These are phyloP conservation scores for Paramormyrops kingsleyae DNA, from an alignment of 2,113 vertebrate genomes.

Conservation along the genomic window DNA sequence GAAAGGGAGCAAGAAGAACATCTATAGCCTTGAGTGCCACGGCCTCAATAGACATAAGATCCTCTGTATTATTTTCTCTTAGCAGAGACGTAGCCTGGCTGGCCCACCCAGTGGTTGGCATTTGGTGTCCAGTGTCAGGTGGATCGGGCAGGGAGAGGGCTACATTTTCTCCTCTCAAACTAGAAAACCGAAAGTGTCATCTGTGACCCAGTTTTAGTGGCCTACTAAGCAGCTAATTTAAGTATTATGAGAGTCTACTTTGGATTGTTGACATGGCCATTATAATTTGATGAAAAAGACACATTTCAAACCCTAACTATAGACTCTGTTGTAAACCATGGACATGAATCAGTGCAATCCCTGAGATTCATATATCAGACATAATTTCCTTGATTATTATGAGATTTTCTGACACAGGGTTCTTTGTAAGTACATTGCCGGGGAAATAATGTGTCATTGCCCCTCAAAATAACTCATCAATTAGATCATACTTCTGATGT, in stretches of 20 bases:
- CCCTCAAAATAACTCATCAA: neutral
- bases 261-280: neutral
- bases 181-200: neutral
- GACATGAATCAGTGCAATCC: neutral
- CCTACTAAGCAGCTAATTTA: neutral
- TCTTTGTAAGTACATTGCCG: neutral
- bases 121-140: neutral
- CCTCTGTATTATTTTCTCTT: neutral
- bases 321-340: neutral
- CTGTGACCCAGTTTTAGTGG: neutral
- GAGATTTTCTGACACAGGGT: neutral
- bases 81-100: neutral
- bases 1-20: neutral
- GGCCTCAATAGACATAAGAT: neutral
- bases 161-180: neutral
- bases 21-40: neutral
- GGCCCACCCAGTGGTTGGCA: neutral
- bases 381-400: neutral
- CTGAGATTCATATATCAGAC: neutral
- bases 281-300: neutral
- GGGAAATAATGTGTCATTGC: neutral
- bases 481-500: neutral
- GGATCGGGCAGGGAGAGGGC: neutral
- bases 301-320: neutral
- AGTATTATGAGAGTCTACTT: neutral